phyloP scores from a whole-genome alignment of 2,113 vertebrate genomes.

The Channa argus region DNA sequence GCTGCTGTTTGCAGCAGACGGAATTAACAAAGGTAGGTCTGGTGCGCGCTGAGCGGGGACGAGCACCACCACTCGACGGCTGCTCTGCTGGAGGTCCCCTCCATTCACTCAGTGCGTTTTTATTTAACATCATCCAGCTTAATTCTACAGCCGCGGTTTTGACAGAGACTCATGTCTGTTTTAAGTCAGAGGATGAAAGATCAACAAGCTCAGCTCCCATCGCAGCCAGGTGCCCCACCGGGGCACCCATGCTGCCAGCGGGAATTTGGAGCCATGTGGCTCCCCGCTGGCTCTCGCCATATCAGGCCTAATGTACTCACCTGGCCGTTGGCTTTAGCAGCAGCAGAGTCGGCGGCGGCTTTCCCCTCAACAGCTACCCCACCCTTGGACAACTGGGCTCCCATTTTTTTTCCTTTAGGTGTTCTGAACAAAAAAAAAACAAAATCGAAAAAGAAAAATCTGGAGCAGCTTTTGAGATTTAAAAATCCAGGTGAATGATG shows the following conservation, averaged over 20 bases:
- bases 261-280: constrained; percentile 76
- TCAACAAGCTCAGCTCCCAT: neutral
- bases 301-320: constrained; percentile 72
- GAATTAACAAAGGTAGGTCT: constrained; percentile 56
- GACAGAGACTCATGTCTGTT: neutral
- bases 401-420: constrained; percentile 81
- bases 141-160: too few relatives aligned
- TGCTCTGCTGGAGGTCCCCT: constrained; percentile 12
- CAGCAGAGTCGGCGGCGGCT: constrained; percentile 77
- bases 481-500: constrained; percentile 73
- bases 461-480: constrained; percentile 40
- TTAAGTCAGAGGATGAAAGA: neutral
- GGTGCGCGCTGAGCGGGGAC: constrained; percentile 38
- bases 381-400: constrained; percentile 90
- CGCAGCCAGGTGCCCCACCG: neutral
- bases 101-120: too few relatives aligned
- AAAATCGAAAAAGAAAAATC: constrained; percentile 70
- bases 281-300: constrained; percentile 20
- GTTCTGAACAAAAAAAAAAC: constrained; percentile 55
- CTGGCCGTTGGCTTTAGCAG: constrained; percentile 92
- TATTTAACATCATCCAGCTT: too few relatives aligned
- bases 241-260: constrained; percentile 53
- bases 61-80: constrained; percentile 29
- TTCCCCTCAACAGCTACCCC: constrained; percentile 85
- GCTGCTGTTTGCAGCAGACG: neutral